Conservation (phyloP, 2,888 invertebrate genomes). For the Eupithecia subfuscata region DNA sequence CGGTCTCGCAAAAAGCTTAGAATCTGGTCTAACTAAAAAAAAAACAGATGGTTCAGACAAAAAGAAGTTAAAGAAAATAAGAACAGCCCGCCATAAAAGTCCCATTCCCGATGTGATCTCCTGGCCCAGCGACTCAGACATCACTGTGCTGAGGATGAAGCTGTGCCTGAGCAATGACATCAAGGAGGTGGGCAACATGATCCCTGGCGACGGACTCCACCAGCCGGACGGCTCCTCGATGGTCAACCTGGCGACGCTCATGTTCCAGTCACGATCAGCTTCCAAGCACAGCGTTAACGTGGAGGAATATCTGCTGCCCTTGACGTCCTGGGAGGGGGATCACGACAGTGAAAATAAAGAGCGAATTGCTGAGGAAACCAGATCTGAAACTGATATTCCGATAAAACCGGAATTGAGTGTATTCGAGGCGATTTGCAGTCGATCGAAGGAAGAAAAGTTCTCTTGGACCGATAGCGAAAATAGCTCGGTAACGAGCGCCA, state of each 20-base stretch:
- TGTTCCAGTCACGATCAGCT: constrained; percentile 68
- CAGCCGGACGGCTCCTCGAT: constrained; percentile 83
- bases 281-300: constrained; percentile 67
- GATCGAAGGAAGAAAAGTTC: constrained; percentile 39
- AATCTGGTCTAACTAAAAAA: constrained; percentile 61
- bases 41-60: constrained; percentile 53
- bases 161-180: constrained; percentile 63
- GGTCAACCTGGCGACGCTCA: constrained; percentile 84
- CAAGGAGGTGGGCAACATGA: constrained; percentile 74
- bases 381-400: constrained; percentile 30
- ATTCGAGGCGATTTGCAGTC: constrained; percentile 48
- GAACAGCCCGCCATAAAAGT: constrained; percentile 57
- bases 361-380: constrained; percentile 42
- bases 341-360: constrained; percentile 49
- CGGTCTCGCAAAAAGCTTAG: constrained; percentile 63
- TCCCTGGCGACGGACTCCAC: constrained; percentile 84
- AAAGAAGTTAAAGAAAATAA: constrained; percentile 60
- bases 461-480: constrained; percentile 55
- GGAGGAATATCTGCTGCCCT: constrained; percentile 82
- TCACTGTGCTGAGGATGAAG: constrained; percentile 83
- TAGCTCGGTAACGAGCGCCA: constrained; percentile 55
- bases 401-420: constrained; percentile 37
- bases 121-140: constrained; percentile 85
- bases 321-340: constrained; percentile 83
- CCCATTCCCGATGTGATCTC: constrained; percentile 67